Evolutionary conservation across 37 sponge, comb jelly and placozoan species (phyloP).

Genomic region (Chondrilla cf. caribensis): DNA sequence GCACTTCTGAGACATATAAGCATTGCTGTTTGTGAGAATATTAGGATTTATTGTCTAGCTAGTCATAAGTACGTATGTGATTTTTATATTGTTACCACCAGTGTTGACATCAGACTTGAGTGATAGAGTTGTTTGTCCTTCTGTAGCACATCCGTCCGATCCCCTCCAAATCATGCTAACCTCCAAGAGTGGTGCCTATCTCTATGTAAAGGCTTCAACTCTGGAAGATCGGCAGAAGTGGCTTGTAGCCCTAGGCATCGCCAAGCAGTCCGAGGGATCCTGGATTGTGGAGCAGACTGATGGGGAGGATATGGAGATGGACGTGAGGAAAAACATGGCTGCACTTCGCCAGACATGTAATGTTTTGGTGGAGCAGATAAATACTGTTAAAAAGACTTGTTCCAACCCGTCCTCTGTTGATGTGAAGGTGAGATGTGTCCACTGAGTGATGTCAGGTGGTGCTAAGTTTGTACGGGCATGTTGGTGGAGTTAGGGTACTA

Average conservation of each 20-base stretch:
- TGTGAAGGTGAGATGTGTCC: background rate
- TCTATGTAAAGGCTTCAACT: constrained; percentile 78
- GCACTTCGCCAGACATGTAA: constrained; percentile 65
- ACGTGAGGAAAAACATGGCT: constrained; percentile 48
- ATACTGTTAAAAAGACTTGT: constrained; percentile 32
- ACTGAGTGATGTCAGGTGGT: too few relatives aligned
- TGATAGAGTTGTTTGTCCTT: too few relatives aligned
- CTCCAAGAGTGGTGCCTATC: constrained; percentile 44
- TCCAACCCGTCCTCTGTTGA: background rate
- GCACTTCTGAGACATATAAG: background rate
- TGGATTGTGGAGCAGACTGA: background rate
- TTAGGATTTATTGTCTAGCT: too few relatives aligned
- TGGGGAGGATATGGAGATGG: background rate
- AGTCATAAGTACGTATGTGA: background rate
- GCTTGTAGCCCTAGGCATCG: constrained; percentile 75
- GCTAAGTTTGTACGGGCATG: too few relatives aligned
- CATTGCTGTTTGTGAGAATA: too few relatives aligned
- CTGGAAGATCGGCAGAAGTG: constrained; percentile 80
- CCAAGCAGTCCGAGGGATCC: constrained; percentile 51
- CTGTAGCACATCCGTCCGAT: constrained; percentile 70
- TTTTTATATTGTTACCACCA: background rate
- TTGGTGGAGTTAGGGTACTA: too few relatives aligned
- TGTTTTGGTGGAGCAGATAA: constrained; percentile 47
- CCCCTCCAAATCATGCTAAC: constrained; percentile 58
- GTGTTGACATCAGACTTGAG: too few relatives aligned